phyloP scores from a whole-genome alignment of 2,888 invertebrate species.

The Andricus curvator region DNA sequence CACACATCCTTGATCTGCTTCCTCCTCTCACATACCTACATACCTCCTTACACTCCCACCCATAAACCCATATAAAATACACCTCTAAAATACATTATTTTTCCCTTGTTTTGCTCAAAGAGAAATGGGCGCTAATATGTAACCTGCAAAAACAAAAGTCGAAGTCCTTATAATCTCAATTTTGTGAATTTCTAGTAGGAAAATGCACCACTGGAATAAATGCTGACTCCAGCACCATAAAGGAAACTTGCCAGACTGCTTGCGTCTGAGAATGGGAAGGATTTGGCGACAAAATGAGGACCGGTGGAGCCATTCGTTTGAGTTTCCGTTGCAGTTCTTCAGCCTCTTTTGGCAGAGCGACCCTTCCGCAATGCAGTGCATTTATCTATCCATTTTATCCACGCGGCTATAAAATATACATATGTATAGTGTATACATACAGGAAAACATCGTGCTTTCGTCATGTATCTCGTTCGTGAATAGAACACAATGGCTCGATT shows the following conservation, averaged over 20 bases:
- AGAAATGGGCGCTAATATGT: too few species aligned
- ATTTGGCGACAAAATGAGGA: conserved; percentile 35
- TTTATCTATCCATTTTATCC: conserved; percentile 30
- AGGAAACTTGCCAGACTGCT: conserved; percentile 27
- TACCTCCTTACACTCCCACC: too few species aligned
- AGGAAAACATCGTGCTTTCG: neutral
- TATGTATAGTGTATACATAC: neutral
- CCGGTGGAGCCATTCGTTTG: conserved; percentile 17
- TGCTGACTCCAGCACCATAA: neutral
- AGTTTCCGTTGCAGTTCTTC: neutral
- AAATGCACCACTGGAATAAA: conserved; percentile 3
- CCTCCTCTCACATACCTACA: too few species aligned
- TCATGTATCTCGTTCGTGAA: neutral
- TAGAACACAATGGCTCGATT: neutral
- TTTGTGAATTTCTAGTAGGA: neutral
- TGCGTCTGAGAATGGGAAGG: neutral
- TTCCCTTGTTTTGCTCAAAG: too few species aligned
- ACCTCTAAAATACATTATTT: too few species aligned
- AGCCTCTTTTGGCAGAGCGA: conserved; percentile 34
- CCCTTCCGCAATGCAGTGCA: conserved; percentile 39
- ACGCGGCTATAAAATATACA: neutral
- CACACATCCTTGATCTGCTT: too few species aligned
- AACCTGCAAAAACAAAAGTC: neutral
- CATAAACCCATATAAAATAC: too few species aligned
- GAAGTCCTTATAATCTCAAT: neutral